Conservation (phyloP, 2,113 vertebrate species). For the Mystacornis crossleyi region DNA sequence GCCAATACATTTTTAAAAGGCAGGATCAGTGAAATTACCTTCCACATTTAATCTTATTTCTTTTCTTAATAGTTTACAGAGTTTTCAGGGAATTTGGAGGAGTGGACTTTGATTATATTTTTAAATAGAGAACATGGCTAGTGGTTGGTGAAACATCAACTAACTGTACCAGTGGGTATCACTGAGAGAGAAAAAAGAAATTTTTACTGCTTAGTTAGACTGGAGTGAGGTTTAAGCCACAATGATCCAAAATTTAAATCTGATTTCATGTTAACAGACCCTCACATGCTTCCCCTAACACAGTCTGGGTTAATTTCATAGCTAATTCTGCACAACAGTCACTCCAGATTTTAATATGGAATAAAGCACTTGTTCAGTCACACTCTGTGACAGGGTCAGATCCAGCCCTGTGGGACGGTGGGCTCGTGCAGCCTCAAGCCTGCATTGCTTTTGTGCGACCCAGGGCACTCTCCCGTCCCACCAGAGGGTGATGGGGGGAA, state of each 20-base stretch:
- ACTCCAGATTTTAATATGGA: background rate
- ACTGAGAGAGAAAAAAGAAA: background rate
- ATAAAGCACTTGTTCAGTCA: background rate
- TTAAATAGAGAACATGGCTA: background rate
- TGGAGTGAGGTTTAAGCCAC: background rate
- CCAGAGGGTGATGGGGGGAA: background rate
- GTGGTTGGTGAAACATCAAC: background rate
- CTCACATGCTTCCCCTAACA: background rate
- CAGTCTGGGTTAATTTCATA: slow-evolving; percentile 24
- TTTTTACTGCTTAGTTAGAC: background rate
- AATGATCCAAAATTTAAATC: slow-evolving; percentile 35
- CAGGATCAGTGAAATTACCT: background rate
- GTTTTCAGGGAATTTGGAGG: slow-evolving; percentile 29
- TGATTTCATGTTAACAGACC: slow-evolving; percentile 5
- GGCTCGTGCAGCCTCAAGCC: background rate
- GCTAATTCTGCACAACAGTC: slow-evolving; percentile 1
- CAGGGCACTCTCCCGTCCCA: background rate
- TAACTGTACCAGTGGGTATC: background rate
- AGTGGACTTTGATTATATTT: background rate
- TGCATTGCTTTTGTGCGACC: rapidly evolving
- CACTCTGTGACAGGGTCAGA: background rate
- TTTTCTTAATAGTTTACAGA: background rate
- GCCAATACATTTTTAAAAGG: background rate
- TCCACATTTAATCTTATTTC: slow-evolving; percentile 23
- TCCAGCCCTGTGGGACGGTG: background rate